phyloP scores from a whole-genome alignment of 2,888 invertebrate species.

The Merodon equestris region DNA sequence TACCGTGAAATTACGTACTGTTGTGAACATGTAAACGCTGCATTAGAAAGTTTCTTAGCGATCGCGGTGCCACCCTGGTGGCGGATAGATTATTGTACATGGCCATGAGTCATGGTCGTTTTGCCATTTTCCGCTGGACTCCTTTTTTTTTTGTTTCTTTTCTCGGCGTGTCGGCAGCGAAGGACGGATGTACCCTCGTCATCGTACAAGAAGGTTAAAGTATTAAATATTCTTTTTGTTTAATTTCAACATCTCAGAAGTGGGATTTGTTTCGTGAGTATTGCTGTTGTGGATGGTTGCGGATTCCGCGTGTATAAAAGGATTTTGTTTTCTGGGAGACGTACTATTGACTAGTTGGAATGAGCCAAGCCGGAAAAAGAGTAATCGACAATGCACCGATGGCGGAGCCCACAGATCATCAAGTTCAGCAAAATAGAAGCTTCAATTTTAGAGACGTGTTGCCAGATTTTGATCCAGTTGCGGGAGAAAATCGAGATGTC shows the following conservation, averaged over 20 bases:
- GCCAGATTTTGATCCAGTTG: constrained; percentile 9
- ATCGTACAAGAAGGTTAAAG: too few species aligned
- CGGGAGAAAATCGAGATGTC: constrained; percentile 5
- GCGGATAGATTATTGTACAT: too few species aligned
- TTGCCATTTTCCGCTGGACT: too few species aligned
- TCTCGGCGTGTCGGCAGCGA: too few species aligned
- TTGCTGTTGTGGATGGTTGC: constrained; percentile 3
- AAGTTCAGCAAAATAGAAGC: neutral
- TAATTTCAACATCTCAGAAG: neutral
- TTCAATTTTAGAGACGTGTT: constrained; percentile 6
- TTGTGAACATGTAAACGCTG: too few species aligned
- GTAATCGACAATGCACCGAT: neutral
- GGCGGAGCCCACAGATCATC: neutral
- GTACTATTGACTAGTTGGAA: neutral
- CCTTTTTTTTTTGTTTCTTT: too few species aligned
- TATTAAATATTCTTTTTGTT: too few species aligned
- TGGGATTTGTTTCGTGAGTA: neutral
- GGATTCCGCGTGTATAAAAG: neutral
- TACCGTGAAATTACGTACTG: too few species aligned
- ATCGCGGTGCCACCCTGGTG: too few species aligned
- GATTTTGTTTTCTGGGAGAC: neutral
- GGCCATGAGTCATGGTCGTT: too few species aligned
- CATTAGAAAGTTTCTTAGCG: too few species aligned
- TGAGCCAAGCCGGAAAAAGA: neutral
- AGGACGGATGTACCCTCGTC: too few species aligned